Evolutionary conservation across 92 coral and sea anemone species (phyloP).

Genomic region (Bergia puertoricense): DNA sequence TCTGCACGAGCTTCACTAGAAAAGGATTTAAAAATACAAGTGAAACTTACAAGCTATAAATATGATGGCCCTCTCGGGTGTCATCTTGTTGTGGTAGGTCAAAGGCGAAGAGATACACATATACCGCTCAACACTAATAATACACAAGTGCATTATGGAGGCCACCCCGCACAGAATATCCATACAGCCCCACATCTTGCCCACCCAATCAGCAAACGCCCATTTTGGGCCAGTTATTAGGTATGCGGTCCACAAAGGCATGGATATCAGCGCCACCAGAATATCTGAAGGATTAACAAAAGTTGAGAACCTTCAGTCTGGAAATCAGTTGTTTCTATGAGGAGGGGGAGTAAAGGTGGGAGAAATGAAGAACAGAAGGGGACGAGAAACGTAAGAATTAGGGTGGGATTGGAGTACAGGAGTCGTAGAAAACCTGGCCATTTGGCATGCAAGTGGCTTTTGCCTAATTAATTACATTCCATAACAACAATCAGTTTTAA

Average conservation of each 20-base stretch:
- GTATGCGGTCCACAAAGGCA: conserved; percentile 85
- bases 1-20: too few relatives aligned
- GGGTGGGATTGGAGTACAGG: too few relatives aligned
- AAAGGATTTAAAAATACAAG: too few relatives aligned
- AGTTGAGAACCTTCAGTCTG: neutral
- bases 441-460: too few relatives aligned
- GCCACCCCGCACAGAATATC: conserved; percentile 76
- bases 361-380: too few relatives aligned
- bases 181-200: conserved; percentile 67
- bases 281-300: conserved; percentile 57
- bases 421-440: too few relatives aligned
- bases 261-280: conserved; percentile 75
- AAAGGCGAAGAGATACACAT: conserved; percentile 74
- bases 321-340: neutral
- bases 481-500: too few relatives aligned
- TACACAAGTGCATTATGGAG: conserved; percentile 64
- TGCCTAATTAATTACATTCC: too few relatives aligned
- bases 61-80: conserved; percentile 63
- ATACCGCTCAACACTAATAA: conserved; percentile 66
- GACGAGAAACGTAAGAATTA: too few relatives aligned
- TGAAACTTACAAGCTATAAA: conserved; percentile 28
- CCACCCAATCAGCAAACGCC: conserved; percentile 57
- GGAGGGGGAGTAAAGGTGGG: too few relatives aligned
- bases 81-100: conserved; percentile 70
- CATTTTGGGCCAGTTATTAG: conserved; percentile 69